Percentiles rank a stretch among this genome's conserved stretches.
phyloP scores from a whole-genome alignment of 2,113 vertebrate genomes.

The Lepus europaeus region DNA sequence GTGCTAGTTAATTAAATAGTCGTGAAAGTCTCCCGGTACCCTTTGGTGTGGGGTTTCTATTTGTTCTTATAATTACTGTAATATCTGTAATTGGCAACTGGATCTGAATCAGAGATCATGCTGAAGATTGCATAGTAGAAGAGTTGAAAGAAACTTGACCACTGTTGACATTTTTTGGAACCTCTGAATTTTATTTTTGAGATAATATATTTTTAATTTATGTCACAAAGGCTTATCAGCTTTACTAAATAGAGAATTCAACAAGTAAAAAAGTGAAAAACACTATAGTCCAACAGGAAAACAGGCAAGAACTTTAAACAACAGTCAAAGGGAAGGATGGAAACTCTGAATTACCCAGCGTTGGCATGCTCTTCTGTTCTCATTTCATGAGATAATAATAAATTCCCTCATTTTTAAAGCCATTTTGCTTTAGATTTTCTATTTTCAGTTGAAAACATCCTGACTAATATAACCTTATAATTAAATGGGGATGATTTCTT shows the following conservation, averaged over 20 bases:
- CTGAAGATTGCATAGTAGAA: neutral
- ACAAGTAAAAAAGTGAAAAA: too few species aligned
- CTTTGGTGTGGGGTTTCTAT: neutral
- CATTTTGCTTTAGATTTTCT: constrained; percentile 33
- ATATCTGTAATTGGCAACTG: neutral
- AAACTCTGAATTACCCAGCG: constrained; percentile 26
- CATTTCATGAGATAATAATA: constrained; percentile 32
- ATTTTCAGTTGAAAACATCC: constrained; percentile 41
- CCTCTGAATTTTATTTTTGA: too few species aligned
- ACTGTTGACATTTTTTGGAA: neutral
- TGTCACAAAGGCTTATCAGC: too few species aligned
- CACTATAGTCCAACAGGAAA: too few species aligned
- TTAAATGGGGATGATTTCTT: constrained; percentile 49
- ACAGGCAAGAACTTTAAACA: too few species aligned
- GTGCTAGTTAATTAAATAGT: neutral
- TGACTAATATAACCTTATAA: neutral
- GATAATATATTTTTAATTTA: too few species aligned
- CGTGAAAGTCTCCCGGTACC: neutral
- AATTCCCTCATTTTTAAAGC: constrained; percentile 12
- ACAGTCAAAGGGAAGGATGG: too few species aligned
- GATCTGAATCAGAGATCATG: neutral
- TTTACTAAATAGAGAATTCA: too few species aligned
- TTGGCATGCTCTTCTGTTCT: neutral
- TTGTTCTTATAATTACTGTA: neutral
- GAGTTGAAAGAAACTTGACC: neutral